Conservation (phyloP, 2,113 vertebrate species). For the Leuciscus idus region DNA sequence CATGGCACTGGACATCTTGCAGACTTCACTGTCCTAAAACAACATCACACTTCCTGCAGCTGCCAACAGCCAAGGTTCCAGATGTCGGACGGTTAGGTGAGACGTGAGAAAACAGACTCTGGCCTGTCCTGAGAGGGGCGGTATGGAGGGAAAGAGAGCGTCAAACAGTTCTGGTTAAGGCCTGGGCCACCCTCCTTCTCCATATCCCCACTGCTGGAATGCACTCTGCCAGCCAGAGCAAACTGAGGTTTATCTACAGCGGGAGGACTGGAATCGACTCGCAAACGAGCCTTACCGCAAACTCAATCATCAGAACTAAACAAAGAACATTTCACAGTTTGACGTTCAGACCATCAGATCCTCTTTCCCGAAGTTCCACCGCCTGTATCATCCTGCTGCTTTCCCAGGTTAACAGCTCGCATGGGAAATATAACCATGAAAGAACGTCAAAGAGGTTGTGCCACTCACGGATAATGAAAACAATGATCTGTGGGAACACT, state of each 20-base stretch:
- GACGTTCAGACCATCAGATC: conserved; percentile 38
- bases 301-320: conserved; percentile 49
- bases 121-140: conserved; percentile 31
- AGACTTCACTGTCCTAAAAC: conserved; percentile 37
- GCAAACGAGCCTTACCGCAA: conserved; percentile 54
- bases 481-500: conserved; percentile 10
- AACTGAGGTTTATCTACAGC: conserved; percentile 61
- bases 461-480: conserved; percentile 8
- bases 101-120: conserved; percentile 30
- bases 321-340: conserved; percentile 55
- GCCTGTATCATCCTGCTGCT: conserved; percentile 31
- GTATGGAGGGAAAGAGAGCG: conserved; percentile 12
- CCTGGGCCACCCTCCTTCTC: conserved; percentile 41
- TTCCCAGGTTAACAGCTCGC: conserved; percentile 23
- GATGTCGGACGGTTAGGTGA: conserved; percentile 23
- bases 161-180: conserved; percentile 11
- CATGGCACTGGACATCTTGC: not conserved
- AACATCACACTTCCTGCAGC: conserved; percentile 10
- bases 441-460: not conserved
- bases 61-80: conserved; percentile 20
- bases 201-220: conserved; percentile 46
- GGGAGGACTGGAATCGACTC: conserved; percentile 53
- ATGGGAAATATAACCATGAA: conserved; percentile 8
- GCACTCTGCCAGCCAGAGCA: conserved; percentile 54
- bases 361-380: conserved; percentile 14